These are phyloP conservation scores for Sebastolobus altivelis DNA, from an alignment of 2,797 vertebrate genomes.

Conservation along the genomic window DNA sequence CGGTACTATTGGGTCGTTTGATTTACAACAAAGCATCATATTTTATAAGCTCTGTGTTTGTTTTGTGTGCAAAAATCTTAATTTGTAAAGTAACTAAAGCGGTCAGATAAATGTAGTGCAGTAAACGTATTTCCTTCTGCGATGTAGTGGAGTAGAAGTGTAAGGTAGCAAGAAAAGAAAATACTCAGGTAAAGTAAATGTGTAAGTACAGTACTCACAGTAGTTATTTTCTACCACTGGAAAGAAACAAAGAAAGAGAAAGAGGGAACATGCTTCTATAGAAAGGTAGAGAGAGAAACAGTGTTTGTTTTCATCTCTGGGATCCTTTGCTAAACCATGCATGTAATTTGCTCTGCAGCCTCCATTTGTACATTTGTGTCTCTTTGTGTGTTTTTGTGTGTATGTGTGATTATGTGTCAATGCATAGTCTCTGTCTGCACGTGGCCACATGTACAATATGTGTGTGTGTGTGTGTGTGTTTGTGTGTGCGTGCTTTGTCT, in stretches of 20 bases:
- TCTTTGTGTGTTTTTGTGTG: not conserved
- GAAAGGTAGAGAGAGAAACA: slow-evolving; percentile 1
- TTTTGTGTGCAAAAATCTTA: no score
- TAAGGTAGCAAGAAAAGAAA: not conserved
- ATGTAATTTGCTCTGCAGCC: slow-evolving; percentile 40
- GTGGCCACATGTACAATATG: slow-evolving; percentile 29
- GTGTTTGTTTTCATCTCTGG: slow-evolving; percentile 32
- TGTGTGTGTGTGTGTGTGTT: slow-evolving; percentile 29
- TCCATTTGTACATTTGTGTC: slow-evolving; percentile 38
- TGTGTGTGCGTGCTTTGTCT: slow-evolving; percentile 10
- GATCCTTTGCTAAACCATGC: slow-evolving; percentile 34
- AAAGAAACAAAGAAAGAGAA: not conserved
- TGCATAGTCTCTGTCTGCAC: slow-evolving; percentile 20
- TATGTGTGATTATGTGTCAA: slow-evolving; percentile 35
- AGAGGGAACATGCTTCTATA: not conserved
- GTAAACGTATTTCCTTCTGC: no score
- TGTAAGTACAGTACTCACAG: no score
- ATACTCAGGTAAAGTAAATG: not conserved
- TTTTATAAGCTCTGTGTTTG: not conserved
- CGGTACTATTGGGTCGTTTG: not conserved
- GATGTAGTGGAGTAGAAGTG: not conserved
- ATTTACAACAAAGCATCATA: not conserved
- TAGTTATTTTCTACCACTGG: not conserved
- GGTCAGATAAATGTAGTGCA: not conserved
- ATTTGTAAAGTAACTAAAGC: not conserved